Percentiles rank a stretch among this genome's conserved stretches.
These are phyloP conservation scores for Trachymyrmex septentrionalis DNA, from an alignment of 1,140 invertebrate genomes.

Conservation along the genomic window DNA sequence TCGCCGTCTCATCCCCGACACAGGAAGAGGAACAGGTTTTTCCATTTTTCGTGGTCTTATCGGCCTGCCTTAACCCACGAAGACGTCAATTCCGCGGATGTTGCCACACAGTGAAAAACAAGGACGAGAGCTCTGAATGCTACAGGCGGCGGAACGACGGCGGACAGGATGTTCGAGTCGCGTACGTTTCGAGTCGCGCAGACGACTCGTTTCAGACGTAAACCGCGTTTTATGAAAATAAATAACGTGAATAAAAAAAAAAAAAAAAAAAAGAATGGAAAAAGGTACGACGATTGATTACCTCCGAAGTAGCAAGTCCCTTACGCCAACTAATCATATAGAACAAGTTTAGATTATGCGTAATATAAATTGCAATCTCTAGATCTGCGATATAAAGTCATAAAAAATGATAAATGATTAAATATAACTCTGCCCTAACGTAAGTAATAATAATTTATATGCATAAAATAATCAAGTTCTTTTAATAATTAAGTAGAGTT, in stretches of 20 bases:
- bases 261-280: no score
- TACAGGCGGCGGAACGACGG: constrained; percentile 5
- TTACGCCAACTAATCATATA: constrained; percentile 21
- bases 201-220: no score
- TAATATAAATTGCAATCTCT: constrained; percentile 27
- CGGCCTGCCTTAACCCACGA: constrained; percentile 75
- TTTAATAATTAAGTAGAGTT: not conserved
- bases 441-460: not conserved
- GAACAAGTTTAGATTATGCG: constrained; percentile 6
- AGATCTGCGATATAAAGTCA: not conserved
- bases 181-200: constrained; percentile 32
- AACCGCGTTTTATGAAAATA: constrained; percentile 31
- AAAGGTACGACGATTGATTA: constrained; percentile 32
- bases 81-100: constrained; percentile 74
- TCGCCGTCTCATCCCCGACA: constrained; percentile 70
- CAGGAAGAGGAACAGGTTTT: constrained; percentile 82
- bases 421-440: not conserved
- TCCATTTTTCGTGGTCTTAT: constrained; percentile 79
- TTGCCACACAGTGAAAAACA: constrained; percentile 54
- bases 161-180: constrained; percentile 34
- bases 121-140: constrained; percentile 38
- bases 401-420: constrained; percentile 6
- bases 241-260: not conserved
- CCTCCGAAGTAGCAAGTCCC: not conserved
- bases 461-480: not conserved